phyloP scores from a whole-genome alignment of 2,113 vertebrate species.

The Uria aalge region DNA sequence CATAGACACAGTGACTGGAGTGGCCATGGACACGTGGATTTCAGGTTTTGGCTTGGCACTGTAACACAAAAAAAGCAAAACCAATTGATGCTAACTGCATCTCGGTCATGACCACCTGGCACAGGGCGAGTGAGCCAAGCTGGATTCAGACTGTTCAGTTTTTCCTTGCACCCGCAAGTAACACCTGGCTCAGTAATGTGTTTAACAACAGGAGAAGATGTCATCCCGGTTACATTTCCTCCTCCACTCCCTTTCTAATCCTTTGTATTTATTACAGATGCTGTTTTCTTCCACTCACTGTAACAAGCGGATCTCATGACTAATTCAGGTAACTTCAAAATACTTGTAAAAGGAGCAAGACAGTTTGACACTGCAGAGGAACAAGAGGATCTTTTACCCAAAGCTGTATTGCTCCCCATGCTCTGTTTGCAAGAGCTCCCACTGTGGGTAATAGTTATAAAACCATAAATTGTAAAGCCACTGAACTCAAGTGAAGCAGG shows the following conservation, averaged over 20 bases:
- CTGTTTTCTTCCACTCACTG: neutral
- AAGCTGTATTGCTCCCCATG: neutral
- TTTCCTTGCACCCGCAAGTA: neutral
- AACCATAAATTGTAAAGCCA: neutral
- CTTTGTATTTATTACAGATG: neutral
- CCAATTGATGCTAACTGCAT: neutral
- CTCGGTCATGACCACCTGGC: neutral
- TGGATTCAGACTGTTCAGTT: neutral
- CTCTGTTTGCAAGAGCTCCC: neutral
- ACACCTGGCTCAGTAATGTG: neutral
- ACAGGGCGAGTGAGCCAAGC: neutral
- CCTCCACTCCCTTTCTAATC: neutral
- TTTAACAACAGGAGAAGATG: neutral
- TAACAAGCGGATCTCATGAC: neutral
- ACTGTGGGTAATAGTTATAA: neutral
- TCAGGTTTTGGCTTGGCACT: constrained; percentile 94
- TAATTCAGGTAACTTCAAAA: neutral
- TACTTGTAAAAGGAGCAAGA: neutral
- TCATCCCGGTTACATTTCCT: neutral
- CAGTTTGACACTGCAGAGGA: neutral
- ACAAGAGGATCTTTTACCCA: neutral
- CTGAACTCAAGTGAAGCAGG: neutral
- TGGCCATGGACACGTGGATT: constrained; percentile 88
- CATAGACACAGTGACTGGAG: constrained; percentile 87
- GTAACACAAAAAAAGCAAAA: constrained; percentile 23